phyloP scores from a whole-genome alignment of 2,888 invertebrate species.

The Orthosia cruda region DNA sequence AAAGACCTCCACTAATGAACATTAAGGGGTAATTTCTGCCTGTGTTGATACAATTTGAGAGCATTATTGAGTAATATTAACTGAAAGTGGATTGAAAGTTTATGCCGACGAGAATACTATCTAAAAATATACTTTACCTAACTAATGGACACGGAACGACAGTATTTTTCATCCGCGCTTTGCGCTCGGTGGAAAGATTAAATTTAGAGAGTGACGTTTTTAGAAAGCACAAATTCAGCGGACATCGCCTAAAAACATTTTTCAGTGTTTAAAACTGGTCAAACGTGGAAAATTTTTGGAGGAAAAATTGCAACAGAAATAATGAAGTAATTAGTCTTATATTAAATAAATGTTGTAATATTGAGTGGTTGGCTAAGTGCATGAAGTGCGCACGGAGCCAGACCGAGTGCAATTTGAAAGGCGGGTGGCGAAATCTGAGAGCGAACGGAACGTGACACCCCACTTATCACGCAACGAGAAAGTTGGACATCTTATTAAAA shows the following conservation, averaged over 20 bases:
- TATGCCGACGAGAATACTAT: constrained; percentile 78
- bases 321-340: constrained; percentile 62
- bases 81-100: constrained; percentile 73
- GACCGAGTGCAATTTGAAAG: constrained; percentile 84
- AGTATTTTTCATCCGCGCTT: constrained; percentile 84
- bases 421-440: constrained; percentile 88
- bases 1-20: constrained; percentile 54
- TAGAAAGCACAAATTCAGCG: constrained; percentile 81
- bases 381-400: constrained; percentile 78
- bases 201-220: constrained; percentile 86
- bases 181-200: constrained; percentile 83
- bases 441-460: constrained; percentile 89
- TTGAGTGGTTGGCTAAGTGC: constrained; percentile 76
- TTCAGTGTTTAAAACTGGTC: constrained; percentile 34
- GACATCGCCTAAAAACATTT: constrained; percentile 46
- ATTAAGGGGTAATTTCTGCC: constrained; percentile 30
- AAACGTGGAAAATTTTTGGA: constrained; percentile 6
- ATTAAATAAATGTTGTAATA: constrained; percentile 75
- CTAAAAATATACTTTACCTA: constrained; percentile 87
- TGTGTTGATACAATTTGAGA: constrained; percentile 46
- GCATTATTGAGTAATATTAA: constrained; percentile 54
- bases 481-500: constrained; percentile 88
- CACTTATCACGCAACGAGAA: constrained; percentile 88
- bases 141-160: constrained; percentile 87
- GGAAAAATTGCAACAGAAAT: constrained; percentile 23